Evolutionary conservation across 2,113 vertebrate species (phyloP).

Genomic region (Eulemur macaco): DNA sequence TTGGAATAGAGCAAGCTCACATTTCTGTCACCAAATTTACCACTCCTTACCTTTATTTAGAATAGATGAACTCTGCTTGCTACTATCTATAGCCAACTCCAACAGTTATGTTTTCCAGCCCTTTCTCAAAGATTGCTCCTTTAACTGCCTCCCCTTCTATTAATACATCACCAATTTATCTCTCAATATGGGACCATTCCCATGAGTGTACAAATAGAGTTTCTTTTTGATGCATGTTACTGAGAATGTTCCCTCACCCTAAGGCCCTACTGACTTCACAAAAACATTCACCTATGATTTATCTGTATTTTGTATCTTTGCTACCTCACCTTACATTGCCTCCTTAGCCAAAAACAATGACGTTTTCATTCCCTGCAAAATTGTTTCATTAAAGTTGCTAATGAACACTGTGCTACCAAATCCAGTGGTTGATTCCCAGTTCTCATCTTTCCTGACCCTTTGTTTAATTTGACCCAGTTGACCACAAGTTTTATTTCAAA

Average conservation of each 20-base stretch:
- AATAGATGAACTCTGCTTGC: neutral
- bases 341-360: neutral
- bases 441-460: neutral
- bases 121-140: neutral
- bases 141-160: neutral
- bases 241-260: neutral
- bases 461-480: neutral
- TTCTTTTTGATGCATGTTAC: neutral
- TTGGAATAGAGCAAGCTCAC: neutral
- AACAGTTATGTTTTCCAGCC: neutral
- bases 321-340: neutral
- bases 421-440: neutral
- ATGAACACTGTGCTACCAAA: neutral
- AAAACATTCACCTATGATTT: neutral
- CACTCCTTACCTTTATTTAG: conserved; percentile 2
- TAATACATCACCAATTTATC: neutral
- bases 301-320: neutral
- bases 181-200: neutral
- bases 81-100: neutral
- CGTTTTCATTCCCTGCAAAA: neutral
- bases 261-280: neutral
- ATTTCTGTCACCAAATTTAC: neutral
- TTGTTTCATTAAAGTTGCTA: neutral
- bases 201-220: neutral
- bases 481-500: neutral